Percentiles rank a stretch among this genome's conserved stretches.
Conservation (phyloP, 2,888 invertebrate species). For the Tetramorium bicarinatum region DNA sequence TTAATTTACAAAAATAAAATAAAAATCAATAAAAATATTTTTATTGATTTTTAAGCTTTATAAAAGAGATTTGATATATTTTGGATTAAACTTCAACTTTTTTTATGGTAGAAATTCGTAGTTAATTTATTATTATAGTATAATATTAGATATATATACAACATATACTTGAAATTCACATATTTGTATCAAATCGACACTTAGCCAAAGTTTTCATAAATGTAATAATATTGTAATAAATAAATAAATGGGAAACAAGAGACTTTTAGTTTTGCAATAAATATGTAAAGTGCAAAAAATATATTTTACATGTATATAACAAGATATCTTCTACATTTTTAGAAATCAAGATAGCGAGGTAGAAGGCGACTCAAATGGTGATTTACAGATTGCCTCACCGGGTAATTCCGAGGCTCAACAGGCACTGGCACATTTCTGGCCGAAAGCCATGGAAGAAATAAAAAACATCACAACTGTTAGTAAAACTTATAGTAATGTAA, state of each 20-base stretch:
- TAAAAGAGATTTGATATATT: not conserved
- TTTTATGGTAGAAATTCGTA: not conserved
- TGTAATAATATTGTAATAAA: not conserved
- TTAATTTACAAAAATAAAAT: not conserved
- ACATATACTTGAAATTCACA: not conserved
- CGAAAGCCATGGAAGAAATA: conserved; percentile 93
- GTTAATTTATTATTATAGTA: not conserved
- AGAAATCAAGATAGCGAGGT: conserved; percentile 86
- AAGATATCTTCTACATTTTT: conserved; percentile 35
- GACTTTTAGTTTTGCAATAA: not conserved
- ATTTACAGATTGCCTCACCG: conserved; percentile 86
- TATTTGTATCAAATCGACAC: not conserved
- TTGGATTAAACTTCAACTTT: not conserved
- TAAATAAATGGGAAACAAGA: not conserved
- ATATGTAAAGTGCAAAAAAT: not conserved
- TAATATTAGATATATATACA: not conserved
- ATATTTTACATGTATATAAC: not conserved
- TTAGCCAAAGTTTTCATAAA: not conserved
- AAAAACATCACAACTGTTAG: conserved; percentile 91
- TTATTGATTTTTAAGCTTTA: not conserved
- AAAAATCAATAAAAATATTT: too few species aligned
- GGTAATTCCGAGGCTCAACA: conserved; percentile 90
- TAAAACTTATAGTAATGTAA: not conserved
- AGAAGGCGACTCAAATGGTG: conserved; percentile 86
- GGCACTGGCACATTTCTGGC: conserved; percentile 94